Evolutionary conservation across 2,888 invertebrate species (phyloP), one percentile per base, ranked within the genome.

Genomic region (Holacanthella duospinosa): DNA sequence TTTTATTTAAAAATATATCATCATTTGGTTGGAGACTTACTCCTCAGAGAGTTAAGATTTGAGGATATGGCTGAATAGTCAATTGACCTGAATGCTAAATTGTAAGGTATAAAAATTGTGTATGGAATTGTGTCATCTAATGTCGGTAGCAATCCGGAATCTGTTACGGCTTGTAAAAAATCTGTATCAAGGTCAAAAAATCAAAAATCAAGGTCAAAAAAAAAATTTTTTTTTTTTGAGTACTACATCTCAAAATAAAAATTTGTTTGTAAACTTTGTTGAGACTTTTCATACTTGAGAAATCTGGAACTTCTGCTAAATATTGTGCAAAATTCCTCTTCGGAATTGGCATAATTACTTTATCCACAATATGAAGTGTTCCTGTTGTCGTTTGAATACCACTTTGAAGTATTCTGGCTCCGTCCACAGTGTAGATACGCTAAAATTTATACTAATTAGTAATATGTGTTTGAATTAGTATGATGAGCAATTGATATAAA

Each of bases 51-150:
- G 1, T 58, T 65, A 43, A 24, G 58, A 56, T 71, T 67, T 1
- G 43, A 25, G 2, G 65, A 36, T 24, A 73, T 56, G 0, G 62
- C 1, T 0, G 61, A 28, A 24, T 68, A 61, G 29, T 67, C 67
- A 2, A 70, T 61, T 36, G 29, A 43, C 1, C 59, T 61, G 9
- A 70, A 66, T 1, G 68, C 70, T 12, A 58, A 55, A 43, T 73
- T 70, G 36, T 63, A 56, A 1, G 73, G 73, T 48, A 73, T 66
- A 61, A 73, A 73, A 0, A 73, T n/a, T 1, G 73, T 71, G 36
- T 70, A 59, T 21, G 73, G 71, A 27, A 55, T 60, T 0, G 57
- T 58, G 0, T 55, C 1, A 26, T 67, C 65, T 26, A 73, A 67
- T 9, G 59, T 54, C 26, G 56, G 29, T 2, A 71, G 44, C n/a